phyloP scores from a whole-genome alignment of 1,140 invertebrate species.

The Cyphomyrmex costatus region DNA sequence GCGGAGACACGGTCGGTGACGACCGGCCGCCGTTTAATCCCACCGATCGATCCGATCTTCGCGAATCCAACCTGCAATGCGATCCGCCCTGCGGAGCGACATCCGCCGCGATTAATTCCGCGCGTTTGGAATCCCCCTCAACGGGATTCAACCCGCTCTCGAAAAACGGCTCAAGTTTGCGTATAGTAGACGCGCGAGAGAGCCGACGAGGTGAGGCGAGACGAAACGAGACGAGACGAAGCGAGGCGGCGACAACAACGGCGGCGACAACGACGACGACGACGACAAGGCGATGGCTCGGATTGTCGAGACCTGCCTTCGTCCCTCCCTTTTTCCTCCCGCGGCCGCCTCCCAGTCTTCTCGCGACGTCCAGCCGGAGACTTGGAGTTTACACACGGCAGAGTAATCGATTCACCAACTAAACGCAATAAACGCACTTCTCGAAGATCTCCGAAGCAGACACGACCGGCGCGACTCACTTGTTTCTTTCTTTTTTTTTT shows the following conservation, averaged over 20 bases:
- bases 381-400: constrained; percentile 58
- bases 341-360: constrained; percentile 34
- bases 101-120: constrained; percentile 2
- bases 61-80: constrained; percentile 19
- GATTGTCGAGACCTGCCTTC: constrained; percentile 38
- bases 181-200: constrained; percentile 35
- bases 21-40: constrained; percentile 52
- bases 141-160: not conserved
- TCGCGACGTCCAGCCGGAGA: constrained; percentile 54
- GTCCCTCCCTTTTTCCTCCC: not conserved
- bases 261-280: constrained; percentile 2
- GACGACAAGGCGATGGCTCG: constrained; percentile 53
- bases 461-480: constrained; percentile 34
- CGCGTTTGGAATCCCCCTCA: not conserved
- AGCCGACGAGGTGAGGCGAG: not conserved
- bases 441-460: not conserved
- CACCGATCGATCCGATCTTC: constrained; percentile 41
- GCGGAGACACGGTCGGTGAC: constrained; percentile 18
- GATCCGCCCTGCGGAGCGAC: constrained; percentile 3
- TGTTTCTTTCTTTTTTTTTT: not conserved
- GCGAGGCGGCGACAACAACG: not conserved
- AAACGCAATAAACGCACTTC: constrained; percentile 26
- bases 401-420: constrained; percentile 63
- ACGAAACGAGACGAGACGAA: not conserved
- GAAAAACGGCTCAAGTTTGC: constrained; percentile 46